Percentiles rank a stretch among this genome's conserved stretches.
These are phyloP conservation scores for Venustoraphidia nigricollis DNA, from an alignment of 2,888 invertebrate species.

Conservation along the genomic window DNA sequence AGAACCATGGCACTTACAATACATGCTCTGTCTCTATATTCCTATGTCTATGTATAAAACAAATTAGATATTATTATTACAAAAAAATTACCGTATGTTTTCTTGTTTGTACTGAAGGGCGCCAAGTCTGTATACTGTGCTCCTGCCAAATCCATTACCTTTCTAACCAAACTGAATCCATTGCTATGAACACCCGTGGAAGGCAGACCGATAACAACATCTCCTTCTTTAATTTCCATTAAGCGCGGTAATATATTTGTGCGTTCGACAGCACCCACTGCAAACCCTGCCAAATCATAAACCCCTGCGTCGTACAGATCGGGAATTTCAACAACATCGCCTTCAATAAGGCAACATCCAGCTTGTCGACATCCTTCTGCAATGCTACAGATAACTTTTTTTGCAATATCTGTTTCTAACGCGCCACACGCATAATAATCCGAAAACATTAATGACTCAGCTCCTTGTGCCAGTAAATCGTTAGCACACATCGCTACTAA, in stretches of 20 bases:
- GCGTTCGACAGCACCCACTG: constrained; percentile 83
- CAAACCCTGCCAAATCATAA: constrained; percentile 93
- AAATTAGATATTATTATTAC: neutral
- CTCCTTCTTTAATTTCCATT: constrained; percentile 51
- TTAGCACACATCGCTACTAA: constrained; percentile 98
- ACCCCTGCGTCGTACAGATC: constrained; percentile 76
- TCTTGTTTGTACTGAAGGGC: constrained; percentile 50
- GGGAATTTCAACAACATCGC: constrained; percentile 98
- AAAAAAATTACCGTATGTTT: constrained; percentile 47
- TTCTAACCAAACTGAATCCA: constrained; percentile 81
- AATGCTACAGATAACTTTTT: constrained; percentile 70
- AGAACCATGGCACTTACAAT: too few relatives aligned
- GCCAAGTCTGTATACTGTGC: constrained; percentile 50
- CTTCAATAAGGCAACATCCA: constrained; percentile 77
- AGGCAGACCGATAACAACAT: constrained; percentile 70
- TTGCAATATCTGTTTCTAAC: constrained; percentile 60
- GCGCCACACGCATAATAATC: constrained; percentile 93
- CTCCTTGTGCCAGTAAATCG: constrained; percentile 88
- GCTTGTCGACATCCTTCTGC: constrained; percentile 75
- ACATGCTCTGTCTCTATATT: too few relatives aligned
- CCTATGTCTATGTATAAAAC: too few relatives aligned
- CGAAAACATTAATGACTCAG: constrained; percentile 88
- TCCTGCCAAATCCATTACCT: constrained; percentile 51
- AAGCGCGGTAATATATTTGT: constrained; percentile 49
- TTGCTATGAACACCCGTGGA: constrained; percentile 91